Evolutionary conservation across 2,113 vertebrate genomes (phyloP), one percentile per base, ranked within the genome.

Genomic region (Andinoacara biseriatus): DNA sequence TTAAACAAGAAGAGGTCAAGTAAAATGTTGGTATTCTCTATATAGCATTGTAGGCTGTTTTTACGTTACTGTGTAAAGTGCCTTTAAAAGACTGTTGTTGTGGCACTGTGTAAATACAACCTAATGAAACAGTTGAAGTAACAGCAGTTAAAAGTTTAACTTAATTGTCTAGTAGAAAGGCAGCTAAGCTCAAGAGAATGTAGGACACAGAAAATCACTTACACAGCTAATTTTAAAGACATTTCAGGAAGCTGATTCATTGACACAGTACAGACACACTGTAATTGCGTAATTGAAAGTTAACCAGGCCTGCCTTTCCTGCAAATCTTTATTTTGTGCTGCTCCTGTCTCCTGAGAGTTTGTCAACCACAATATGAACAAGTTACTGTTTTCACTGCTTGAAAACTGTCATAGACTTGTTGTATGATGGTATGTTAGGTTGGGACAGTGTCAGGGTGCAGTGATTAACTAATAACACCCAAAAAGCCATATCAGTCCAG

Each of bases 181-280:
- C 58, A 58, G 75, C 74, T 80, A 4, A 20, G 5, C 3, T 13
- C 57, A 62, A 52, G 7, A 58, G 1, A 38, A 35, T 56, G 13
- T 29, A 20, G 56, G 22, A 31, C 3, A 10, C 5, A 76, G 2
- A 35, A 88, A 87, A 82, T 62, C 15, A 52, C 88, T 82, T 75
- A 91, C 86, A 35, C 80, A 81, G 88, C 89, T 62, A 15, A 65
- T 14, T 82, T 72, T 17, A 15, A 46, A 15, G 38, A 43, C 56
- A 40, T 76, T 86, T 76, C 59, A 63, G 81, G 81, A 91, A 92
- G 76, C 61, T 38, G 38, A 79, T 54, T 38, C 46, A 72, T 10
- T 43, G 43, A 60, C 56, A 22, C n/a, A 18, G 7, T 17, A 13
- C 33, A 40, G 40, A 59, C 62, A 7, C 56, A 10, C 14, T n/a